Evolutionary conservation across 2,797 vertebrate species (phyloP), one percentile per base, ranked within the genome.

Genomic region (Rhinoraja longicauda): DNA sequence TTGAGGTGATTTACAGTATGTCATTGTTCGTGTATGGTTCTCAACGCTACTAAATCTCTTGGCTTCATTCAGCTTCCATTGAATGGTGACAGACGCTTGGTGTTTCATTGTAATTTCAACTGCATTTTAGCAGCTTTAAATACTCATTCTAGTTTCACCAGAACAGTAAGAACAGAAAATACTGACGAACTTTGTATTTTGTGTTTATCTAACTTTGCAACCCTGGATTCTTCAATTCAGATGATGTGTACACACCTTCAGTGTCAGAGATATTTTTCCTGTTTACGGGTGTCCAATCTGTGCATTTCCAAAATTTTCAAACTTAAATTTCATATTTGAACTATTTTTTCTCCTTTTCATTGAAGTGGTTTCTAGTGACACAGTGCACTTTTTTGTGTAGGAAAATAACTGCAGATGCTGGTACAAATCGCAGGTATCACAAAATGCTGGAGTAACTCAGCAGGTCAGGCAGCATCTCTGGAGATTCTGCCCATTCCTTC

Each of bases 41-140:
- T 88, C 62, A 36, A 6, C 36, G 84, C 84, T 19, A 64, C 17
- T 88, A 88, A 88, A 88, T 88, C 84, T 67, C 59, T 10, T 67
- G n/a, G 59, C 17, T 88, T 67, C 17, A 62, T 88, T 67, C n/a
- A 88, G n/a, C 32, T 88, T 67, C 84, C 6, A 36, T 88, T 88
- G 84, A 64, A n/a, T 88, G 15, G 15, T 36, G 84, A 67, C 84
- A 19, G 84, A 36, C 88, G 32, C 84, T 88, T 88, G n/a, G 84
- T 88, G 84, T 67, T 88, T 36, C 84, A 36, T 67, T 88, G 84
- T 59, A 88, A 88, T 36, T 77, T 77, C 76, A 77, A 77, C 29
- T 77, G n/a, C 76, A 36, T n/a, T 19, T 86, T 86, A 62, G 82
- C 29, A 36, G 84, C 59, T 17, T 32, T 77, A 64, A 62, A 32